A percentile compares a stretch with the other conserved stretches of the same genome.
Conservation (phyloP, 2,888 invertebrate genomes). For the Ophion ellenae region DNA sequence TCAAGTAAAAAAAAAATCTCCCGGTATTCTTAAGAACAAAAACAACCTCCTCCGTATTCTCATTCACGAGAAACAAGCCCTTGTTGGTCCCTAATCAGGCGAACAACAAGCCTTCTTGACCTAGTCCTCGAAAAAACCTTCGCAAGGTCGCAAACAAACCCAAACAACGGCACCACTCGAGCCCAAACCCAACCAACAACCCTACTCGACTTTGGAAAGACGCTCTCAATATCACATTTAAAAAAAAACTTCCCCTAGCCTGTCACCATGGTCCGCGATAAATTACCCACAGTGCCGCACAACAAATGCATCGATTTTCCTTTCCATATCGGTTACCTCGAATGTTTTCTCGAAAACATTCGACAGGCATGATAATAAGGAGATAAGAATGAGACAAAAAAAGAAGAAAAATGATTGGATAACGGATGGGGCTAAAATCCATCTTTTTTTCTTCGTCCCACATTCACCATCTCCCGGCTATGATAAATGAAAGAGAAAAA, state of each 20-base stretch:
- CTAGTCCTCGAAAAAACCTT: no score
- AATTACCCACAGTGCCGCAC: no score
- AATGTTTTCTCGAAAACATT: not conserved
- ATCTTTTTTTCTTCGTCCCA: not conserved
- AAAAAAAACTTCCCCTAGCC: no score
- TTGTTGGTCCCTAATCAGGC: not conserved
- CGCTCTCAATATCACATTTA: no score
- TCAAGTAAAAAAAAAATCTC: no score
- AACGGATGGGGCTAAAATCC: not conserved
- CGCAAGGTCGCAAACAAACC: no score
- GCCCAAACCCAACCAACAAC: no score
- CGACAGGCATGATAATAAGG: not conserved
- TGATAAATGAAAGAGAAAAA: not conserved
- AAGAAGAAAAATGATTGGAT: not conserved
- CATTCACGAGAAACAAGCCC: not conserved
- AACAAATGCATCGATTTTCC: not conserved
- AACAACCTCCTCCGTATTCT: not conserved
- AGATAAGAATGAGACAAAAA: conserved; percentile 6
- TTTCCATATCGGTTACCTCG: not conserved
- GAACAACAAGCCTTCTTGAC: no score
- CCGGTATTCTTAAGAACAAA: not conserved
- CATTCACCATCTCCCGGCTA: not conserved
- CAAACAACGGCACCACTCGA: no score
- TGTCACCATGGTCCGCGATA: no score
- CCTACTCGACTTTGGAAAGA: no score